These are phyloP conservation scores for Timema podura DNA, from an alignment of 2,888 invertebrate genomes.

Conservation along the genomic window DNA sequence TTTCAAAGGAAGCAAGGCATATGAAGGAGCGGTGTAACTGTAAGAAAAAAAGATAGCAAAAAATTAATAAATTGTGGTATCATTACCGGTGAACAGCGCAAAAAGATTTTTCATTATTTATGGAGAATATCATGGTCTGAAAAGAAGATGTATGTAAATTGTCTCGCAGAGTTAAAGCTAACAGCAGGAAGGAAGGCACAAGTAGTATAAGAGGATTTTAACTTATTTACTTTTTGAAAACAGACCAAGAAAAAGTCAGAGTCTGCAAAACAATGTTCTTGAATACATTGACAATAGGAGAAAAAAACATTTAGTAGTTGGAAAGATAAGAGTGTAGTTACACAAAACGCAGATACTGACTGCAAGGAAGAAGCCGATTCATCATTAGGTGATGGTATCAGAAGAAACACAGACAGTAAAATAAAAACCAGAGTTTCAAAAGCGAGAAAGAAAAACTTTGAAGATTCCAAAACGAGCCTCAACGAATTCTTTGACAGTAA, in stretches of 20 bases:
- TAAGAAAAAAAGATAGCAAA: not conserved
- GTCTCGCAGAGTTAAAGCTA: not conserved
- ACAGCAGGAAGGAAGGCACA: not conserved
- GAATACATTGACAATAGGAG: conserved; percentile 1
- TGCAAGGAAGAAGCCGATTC: too few species aligned
- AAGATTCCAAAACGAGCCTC: not conserved
- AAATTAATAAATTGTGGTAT: not conserved
- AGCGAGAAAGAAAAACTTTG: too few species aligned
- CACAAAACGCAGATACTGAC: too few species aligned
- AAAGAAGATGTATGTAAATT: not conserved
- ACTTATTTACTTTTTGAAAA: not conserved
- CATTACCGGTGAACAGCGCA: not conserved
- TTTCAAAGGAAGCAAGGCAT: not conserved
- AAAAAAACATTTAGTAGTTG: not conserved
- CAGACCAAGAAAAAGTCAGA: not conserved
- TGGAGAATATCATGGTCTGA: not conserved
- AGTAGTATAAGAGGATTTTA: not conserved
- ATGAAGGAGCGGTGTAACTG: not conserved
- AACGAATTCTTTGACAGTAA: not conserved
- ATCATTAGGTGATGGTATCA: too few species aligned
- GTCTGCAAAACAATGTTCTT: not conserved
- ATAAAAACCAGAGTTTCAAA: too few species aligned
- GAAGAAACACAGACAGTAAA: too few species aligned
- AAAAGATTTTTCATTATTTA: not conserved
- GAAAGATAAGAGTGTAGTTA: too few species aligned